Percentiles rank a stretch among this genome's conserved stretches.
Conservation (phyloP, 2,113 vertebrate species). For the Hirundichthys speculiger region DNA sequence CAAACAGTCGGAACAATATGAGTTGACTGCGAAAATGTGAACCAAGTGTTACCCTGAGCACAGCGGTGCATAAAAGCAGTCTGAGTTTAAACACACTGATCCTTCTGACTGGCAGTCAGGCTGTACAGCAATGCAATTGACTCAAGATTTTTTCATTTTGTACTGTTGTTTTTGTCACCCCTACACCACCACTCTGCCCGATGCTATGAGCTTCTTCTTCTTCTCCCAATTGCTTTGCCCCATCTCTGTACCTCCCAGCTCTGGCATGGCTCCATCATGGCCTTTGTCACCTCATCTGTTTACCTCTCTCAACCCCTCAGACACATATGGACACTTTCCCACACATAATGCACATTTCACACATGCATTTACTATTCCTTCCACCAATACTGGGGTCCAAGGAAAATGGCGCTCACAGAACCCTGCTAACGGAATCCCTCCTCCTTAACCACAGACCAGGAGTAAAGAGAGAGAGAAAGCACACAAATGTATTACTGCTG, state of each 20-base stretch:
- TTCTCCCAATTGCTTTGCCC: slow-evolving; percentile 57
- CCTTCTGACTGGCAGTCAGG: slow-evolving; percentile 41
- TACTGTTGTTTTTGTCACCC: slow-evolving; percentile 46
- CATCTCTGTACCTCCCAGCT: slow-evolving; percentile 75
- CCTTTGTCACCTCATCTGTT: slow-evolving; percentile 72
- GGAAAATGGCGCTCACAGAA: slow-evolving; percentile 78
- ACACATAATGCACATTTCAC: slow-evolving; percentile 68
- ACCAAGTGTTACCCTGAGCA: slow-evolving; percentile 44
- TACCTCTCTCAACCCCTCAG: slow-evolving; percentile 53
- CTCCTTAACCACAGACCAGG: slow-evolving; percentile 69
- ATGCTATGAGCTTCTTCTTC: slow-evolving; percentile 15
- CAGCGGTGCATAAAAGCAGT: slow-evolving; percentile 39
- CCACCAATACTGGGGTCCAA: slow-evolving; percentile 64
- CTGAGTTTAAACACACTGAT: slow-evolving; percentile 37
- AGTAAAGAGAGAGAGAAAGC: slow-evolving; percentile 63
- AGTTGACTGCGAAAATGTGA: slow-evolving; percentile 41
- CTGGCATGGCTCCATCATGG: slow-evolving; percentile 76
- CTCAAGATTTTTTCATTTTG: slow-evolving; percentile 48
- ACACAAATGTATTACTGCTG: slow-evolving; percentile 64
- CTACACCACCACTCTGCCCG: slow-evolving; percentile 21
- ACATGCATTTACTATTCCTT: slow-evolving; percentile 56
- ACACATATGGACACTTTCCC: slow-evolving; percentile 50
- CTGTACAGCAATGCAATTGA: slow-evolving; percentile 36
- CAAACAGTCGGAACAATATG: slow-evolving; percentile 41
- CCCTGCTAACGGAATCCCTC: slow-evolving; percentile 73